A percentile compares a stretch with the other conserved stretches of the same genome.
Evolutionary conservation across 1,140 invertebrate genomes (phyloP).

Genomic region (Caligus rogercresseyi): DNA sequence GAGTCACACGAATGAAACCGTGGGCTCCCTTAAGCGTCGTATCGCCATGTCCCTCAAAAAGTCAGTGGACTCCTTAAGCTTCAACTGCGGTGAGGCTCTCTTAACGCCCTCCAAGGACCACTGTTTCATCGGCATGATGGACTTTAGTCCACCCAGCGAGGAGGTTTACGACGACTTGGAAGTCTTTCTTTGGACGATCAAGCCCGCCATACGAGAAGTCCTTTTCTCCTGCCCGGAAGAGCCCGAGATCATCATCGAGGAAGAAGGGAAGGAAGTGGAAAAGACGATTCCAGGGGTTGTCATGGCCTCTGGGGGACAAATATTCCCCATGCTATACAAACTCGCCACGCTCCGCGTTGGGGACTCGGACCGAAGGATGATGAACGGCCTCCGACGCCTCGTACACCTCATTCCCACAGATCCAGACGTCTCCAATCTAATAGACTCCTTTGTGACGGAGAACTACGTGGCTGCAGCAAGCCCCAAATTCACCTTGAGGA

Average conservation of each 20-base stretch:
- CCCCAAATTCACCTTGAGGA: slow-evolving; percentile 22
- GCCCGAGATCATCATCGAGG: neutral
- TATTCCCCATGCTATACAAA: slow-evolving; percentile 37
- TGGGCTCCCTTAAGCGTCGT: slow-evolving; percentile 30
- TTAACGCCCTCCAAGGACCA: neutral
- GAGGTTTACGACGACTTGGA: neutral
- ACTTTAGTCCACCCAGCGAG: neutral
- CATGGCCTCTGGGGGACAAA: slow-evolving; percentile 34
- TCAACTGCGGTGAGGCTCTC: neutral
- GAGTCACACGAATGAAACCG: slow-evolving; percentile 33
- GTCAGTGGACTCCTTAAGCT: neutral
- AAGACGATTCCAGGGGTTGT: slow-evolving; percentile 37
- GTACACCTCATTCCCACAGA: slow-evolving; percentile 37
- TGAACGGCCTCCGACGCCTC: slow-evolving; percentile 31
- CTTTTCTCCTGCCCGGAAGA: neutral
- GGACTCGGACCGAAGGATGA: slow-evolving; percentile 29
- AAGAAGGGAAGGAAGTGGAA: slow-evolving; percentile 28
- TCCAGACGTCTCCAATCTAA: slow-evolving; percentile 30
- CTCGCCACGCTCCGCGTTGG: slow-evolving; percentile 29
- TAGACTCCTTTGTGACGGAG: slow-evolving; percentile 30
- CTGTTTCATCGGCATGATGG: neutral
- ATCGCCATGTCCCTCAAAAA: slow-evolving; percentile 25
- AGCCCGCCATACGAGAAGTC: neutral
- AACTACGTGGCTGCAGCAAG: slow-evolving; percentile 21
- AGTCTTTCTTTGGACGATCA: neutral